These are phyloP conservation scores for Lepilemur septentrionalis DNA, from an alignment of 2,797 vertebrate genomes.

Conservation along the genomic window DNA sequence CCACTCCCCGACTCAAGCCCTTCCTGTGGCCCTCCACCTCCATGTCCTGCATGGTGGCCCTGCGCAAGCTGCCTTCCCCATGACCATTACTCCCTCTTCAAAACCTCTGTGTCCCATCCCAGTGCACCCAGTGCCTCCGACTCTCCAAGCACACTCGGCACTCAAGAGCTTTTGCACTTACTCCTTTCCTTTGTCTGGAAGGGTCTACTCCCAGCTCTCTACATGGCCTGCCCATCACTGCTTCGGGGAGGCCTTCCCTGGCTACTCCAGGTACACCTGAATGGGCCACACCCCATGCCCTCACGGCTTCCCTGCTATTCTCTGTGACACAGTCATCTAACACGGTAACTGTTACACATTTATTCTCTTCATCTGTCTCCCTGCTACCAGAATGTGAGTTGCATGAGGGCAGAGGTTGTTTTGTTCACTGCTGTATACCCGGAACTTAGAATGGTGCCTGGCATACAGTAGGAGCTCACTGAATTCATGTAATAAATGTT, in stretches of 20 bases:
- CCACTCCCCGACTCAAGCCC: no score
- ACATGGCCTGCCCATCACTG: not conserved
- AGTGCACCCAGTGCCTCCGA: not conserved
- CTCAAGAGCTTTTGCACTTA: not conserved
- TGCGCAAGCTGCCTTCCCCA: rapidly evolving
- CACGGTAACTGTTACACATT: no score
- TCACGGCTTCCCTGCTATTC: not conserved
- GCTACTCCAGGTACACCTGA: not conserved
- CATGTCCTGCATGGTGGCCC: rapidly evolving
- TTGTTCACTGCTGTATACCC: not conserved
- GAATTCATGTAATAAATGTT: not conserved
- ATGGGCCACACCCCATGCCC: rapidly evolving
- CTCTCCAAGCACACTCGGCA: no score
- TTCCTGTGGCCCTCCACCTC: not conserved
- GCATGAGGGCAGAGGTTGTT: not conserved
- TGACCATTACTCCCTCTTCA: not conserved
- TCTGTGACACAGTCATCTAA: not conserved
- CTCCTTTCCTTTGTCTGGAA: not conserved
- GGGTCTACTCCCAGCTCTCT: not conserved
- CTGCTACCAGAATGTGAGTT: not conserved
- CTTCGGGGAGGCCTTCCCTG: no score
- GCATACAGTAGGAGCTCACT: not conserved
- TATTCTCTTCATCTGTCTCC: not conserved
- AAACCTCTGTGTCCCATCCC: no score
- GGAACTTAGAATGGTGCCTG: not conserved